Evolutionary conservation across 1,140 invertebrate species (phyloP).

Genomic region (Rhysida immarginata): DNA sequence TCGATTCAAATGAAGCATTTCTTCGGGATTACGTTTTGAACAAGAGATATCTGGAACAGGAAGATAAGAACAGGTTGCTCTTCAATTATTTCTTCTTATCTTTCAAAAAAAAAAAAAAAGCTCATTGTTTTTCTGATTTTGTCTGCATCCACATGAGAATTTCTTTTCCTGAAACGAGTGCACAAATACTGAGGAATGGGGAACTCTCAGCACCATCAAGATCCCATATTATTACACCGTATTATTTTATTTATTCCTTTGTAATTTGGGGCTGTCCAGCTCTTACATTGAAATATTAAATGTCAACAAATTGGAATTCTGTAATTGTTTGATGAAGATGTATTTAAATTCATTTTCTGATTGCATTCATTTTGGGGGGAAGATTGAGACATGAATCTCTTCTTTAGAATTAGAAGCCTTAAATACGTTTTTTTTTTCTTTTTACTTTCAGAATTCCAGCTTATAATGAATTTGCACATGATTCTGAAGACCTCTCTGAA

Average conservation of each 20-base stretch:
- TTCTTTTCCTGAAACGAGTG: background rate
- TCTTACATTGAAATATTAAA: background rate
- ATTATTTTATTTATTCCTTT: background rate
- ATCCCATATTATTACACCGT: too few species aligned
- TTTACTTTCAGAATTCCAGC: constrained; percentile 33
- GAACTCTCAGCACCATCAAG: background rate
- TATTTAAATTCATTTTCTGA: background rate
- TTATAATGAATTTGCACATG: constrained; percentile 51
- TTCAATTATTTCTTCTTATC: background rate
- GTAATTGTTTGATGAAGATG: background rate
- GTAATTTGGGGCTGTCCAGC: background rate
- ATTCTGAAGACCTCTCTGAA: constrained; percentile 52
- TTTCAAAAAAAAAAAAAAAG: background rate
- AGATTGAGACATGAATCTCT: background rate
- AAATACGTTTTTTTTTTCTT: background rate
- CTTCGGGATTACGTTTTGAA: constrained; percentile 84
- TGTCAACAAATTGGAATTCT: background rate
- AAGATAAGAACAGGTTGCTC: constrained; percentile 8
- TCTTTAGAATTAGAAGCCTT: background rate
- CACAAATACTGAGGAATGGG: background rate
- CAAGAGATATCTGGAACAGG: constrained; percentile 44
- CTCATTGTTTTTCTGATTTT: background rate
- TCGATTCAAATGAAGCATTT: constrained; percentile 73
- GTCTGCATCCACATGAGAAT: too few species aligned
- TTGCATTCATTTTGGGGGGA: background rate